Evolutionary conservation across 1,140 invertebrate genomes (phyloP).

Genomic region (Agrypnia vestita): DNA sequence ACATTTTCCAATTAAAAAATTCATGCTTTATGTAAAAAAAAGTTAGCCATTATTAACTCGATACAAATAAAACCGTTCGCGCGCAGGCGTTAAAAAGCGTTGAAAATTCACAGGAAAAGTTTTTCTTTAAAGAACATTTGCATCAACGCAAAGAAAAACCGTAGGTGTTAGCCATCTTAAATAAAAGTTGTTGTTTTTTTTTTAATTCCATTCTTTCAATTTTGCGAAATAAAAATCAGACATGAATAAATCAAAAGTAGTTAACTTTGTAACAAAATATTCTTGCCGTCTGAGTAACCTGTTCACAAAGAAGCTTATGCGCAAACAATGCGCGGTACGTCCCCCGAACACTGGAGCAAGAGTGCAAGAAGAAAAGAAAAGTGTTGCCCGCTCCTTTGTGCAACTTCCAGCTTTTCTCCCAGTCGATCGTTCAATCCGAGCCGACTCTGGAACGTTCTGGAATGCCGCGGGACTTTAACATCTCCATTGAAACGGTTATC

Average conservation of each 20-base stretch:
- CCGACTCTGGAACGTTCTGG: not conserved
- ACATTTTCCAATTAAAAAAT: no score
- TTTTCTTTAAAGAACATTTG: no score
- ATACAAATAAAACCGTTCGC: no score
- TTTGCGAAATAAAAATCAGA: no score
- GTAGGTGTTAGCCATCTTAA: no score
- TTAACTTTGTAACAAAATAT: not conserved
- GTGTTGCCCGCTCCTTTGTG: not conserved
- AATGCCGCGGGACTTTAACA: not conserved
- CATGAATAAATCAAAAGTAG: not conserved
- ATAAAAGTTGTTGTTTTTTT: no score
- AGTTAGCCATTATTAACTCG: no score
- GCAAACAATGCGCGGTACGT: not conserved
- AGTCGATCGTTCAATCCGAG: slow-evolving; percentile 13
- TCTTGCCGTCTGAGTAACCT: slow-evolving; percentile 4
- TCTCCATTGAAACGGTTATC: not conserved
- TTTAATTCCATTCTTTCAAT: no score
- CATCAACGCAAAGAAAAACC: no score
- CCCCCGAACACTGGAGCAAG: not conserved
- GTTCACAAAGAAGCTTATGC: slow-evolving; percentile 14
- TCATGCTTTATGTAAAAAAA: no score
- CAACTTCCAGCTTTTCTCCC: not conserved
- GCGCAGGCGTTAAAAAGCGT: no score
- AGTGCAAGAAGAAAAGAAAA: slow-evolving; percentile 13
- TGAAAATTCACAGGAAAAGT: no score